Evolutionary conservation across 2,888 invertebrate genomes (phyloP).

Genomic region (Globia sparganii): DNA sequence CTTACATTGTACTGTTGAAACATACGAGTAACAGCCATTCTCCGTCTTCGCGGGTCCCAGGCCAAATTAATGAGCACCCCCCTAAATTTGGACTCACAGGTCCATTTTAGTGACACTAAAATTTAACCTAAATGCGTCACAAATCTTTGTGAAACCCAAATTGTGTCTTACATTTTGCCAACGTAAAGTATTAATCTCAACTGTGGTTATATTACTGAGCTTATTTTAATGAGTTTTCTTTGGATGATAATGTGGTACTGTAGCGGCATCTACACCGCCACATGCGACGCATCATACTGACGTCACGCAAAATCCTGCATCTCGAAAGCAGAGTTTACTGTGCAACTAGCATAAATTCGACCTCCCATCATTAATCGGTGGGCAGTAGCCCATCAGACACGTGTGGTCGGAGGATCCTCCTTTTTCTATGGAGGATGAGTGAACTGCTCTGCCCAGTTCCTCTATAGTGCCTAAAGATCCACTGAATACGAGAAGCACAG

Average conservation of each 20-base stretch:
- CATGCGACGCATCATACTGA: no score
- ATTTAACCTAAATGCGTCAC: slow-evolving; percentile 57
- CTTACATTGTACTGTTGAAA: slow-evolving; percentile 43
- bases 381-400: no score
- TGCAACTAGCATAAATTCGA: no score
- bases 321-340: no score
- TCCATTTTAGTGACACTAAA: slow-evolving; percentile 59
- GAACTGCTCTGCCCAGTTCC: no score
- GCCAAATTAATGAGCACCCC: slow-evolving; percentile 59
- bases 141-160: slow-evolving; percentile 60
- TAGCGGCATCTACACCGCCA: no score
- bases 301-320: no score
- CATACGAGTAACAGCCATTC: slow-evolving; percentile 13
- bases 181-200: slow-evolving; percentile 51
- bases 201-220: slow-evolving; percentile 20
- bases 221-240: background rate
- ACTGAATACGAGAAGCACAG: background rate
- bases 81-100: slow-evolving; percentile 59
- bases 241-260: background rate
- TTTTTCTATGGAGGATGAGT: no score
- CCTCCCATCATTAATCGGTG: no score
- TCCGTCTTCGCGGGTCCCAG: slow-evolving; percentile 45
- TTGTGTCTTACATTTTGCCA: slow-evolving; percentile 48
- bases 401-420: no score
- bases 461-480: background rate